Evolutionary conservation across 2,888 invertebrate genomes (phyloP).

Genomic region (Dendrolimus houi): DNA sequence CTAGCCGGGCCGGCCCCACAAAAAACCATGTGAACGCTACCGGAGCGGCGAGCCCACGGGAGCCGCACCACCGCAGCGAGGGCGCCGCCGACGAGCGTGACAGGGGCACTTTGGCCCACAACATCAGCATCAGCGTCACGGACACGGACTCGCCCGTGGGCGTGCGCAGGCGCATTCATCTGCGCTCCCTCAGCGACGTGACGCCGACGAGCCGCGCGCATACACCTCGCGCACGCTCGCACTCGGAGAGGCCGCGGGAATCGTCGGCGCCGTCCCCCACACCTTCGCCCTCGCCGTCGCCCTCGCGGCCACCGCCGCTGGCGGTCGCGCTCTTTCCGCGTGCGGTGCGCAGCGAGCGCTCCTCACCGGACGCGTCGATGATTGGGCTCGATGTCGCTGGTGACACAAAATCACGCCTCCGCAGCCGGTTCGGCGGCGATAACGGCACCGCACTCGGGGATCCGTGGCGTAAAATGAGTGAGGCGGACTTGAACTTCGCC

Average conservation of each 20-base stretch:
- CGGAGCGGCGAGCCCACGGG: constrained; percentile 10
- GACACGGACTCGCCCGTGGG: constrained; percentile 57
- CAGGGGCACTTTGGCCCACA: constrained; percentile 27
- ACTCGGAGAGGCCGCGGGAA: constrained; percentile 55
- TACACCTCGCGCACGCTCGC: constrained; percentile 53
- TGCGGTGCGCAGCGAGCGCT: constrained; percentile 41
- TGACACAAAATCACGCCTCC: constrained; percentile 11
- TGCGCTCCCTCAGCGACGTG: constrained; percentile 66
- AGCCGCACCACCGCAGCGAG: neutral
- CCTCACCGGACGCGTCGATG: constrained; percentile 38
- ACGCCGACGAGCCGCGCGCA: constrained; percentile 54
- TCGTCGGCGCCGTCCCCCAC: constrained; percentile 32
- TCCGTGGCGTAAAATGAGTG: constrained; percentile 58
- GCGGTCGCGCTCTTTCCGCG: constrained; percentile 16
- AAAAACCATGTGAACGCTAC: constrained; percentile 46
- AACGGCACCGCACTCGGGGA: constrained; percentile 27
- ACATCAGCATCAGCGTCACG: constrained; percentile 65
- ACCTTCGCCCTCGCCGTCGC: constrained; percentile 26
- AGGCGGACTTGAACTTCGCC: constrained; percentile 33
- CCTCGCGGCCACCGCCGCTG: constrained; percentile 20
- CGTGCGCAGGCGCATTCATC: constrained; percentile 57
- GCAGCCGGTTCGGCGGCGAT: constrained; percentile 19
- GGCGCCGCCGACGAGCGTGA: constrained; percentile 18
- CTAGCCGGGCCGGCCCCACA: constrained; percentile 70
- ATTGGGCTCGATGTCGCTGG: constrained; percentile 18